Evolutionary conservation across 2,797 vertebrate genomes (phyloP), one percentile per base, ranked within the genome.

Genomic region (Diceros bicornis): DNA sequence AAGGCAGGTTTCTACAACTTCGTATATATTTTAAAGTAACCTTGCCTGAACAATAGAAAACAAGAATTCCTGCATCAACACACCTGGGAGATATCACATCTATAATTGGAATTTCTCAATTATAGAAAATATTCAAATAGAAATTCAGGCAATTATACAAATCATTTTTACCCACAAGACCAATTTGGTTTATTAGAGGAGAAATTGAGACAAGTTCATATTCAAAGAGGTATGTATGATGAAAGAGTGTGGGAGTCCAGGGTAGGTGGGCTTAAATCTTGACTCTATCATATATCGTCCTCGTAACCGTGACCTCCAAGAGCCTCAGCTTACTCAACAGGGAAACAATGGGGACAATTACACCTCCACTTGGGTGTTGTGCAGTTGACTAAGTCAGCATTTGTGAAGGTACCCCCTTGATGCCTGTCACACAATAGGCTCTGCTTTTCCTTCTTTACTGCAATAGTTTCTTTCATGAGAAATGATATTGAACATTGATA

Each of bases 71-170:
- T 78, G 13, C 9, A 41, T 3, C 52, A 29, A 91, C 34, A 84
- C 5, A 75, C 25, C 41, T 69, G n/a, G 37, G 34, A 88, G 62
- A 8, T 62, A 50, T 9, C 29, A 47, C 9, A 83, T 79, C 66
- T 71, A 8, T 87, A 74, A 91, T 17, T 62, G 32, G n/a, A 96
- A 74, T 84, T 95, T 97, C 37, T 89, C 74, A 92, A 52, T 68
- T 74, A 87, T 0, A 88, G 64, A 90, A 79, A 83, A 96, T 17
- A 71, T 29, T 79, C 27, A 72, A 81, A 71, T 32, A 72, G 71
- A 95, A 96, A 85, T 92, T 78, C 78, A 68, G 74, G 29, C 66
- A 78, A 52, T 85, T 29, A 68, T 18, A 50, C 41, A 68, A 84
- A 41, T 71, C 14, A 85, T 61, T 88, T 85, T 52, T n/a, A 61